A percentile compares a stretch with the other conserved stretches of the same genome.
Conservation (phyloP, 1,140 invertebrate genomes). For the Colletes gigas region DNA sequence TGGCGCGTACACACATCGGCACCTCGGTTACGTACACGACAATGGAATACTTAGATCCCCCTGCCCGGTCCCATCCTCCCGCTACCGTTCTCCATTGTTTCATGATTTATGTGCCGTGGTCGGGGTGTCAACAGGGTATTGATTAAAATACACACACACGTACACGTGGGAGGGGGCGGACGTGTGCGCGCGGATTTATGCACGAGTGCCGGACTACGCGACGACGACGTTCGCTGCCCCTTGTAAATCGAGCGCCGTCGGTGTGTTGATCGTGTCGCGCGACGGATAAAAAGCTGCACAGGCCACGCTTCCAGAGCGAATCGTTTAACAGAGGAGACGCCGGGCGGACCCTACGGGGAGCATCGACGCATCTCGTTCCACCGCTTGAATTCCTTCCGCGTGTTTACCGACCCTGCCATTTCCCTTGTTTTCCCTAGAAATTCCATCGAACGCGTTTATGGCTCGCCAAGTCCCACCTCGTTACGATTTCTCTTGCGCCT, state of each 20-base stretch:
- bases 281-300: slow-evolving; percentile 49
- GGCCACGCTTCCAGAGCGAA: slow-evolving; percentile 50
- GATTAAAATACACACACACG: slow-evolving; percentile 67
- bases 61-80: slow-evolving; percentile 42
- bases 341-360: background rate
- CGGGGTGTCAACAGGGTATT: slow-evolving; percentile 68
- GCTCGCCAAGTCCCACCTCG: background rate
- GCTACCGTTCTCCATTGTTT: slow-evolving; percentile 68
- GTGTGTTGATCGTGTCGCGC: slow-evolving; percentile 37
- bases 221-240: slow-evolving; percentile 59
- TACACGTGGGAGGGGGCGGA: background rate
- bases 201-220: slow-evolving; percentile 17
- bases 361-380: slow-evolving; percentile 6
- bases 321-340: slow-evolving; percentile 47
- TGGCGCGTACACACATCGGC: slow-evolving; percentile 36
- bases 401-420: background rate
- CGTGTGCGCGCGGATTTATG: slow-evolving; percentile 32
- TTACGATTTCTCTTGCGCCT: background rate
- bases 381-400: slow-evolving; percentile 1
- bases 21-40: slow-evolving; percentile 52
- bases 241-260: slow-evolving; percentile 56
- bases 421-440: background rate
- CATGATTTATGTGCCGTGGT: slow-evolving; percentile 72
- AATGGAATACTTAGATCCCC: slow-evolving; percentile 73
- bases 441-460: slow-evolving; percentile 2